Evolutionary conservation across 2,888 invertebrate species (phyloP).

Genomic region (Drosophila affinis): DNA sequence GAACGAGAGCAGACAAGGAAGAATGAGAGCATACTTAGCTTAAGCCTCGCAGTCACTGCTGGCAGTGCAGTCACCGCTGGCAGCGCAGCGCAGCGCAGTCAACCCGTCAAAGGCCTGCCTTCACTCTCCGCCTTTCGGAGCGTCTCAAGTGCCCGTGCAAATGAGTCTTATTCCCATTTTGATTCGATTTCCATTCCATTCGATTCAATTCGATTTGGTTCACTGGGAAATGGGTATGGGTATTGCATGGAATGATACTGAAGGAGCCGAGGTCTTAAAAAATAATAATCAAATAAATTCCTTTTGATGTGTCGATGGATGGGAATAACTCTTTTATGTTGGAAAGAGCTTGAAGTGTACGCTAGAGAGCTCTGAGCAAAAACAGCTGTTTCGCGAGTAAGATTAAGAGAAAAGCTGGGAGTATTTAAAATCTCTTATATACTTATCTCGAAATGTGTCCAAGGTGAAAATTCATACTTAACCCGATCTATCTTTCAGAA

Average conservation of each 20-base stretch:
- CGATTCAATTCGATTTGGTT: slow-evolving; percentile 48
- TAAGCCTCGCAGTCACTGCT: slow-evolving; percentile 7
- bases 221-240: slow-evolving; percentile 32
- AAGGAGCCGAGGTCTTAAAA: slow-evolving; percentile 7
- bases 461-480: no score
- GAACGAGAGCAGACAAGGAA: neutral
- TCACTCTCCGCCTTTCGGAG: slow-evolving; percentile 8
- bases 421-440: no score
- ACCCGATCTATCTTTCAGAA: no score
- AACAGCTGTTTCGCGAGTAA: no score
- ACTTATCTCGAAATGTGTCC: no score
- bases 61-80: slow-evolving; percentile 7
- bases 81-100: slow-evolving; percentile 12
- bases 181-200: slow-evolving; percentile 44
- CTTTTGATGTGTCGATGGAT: slow-evolving; percentile 7
- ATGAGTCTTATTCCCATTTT: slow-evolving; percentile 52
- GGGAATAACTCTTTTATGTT: neutral
- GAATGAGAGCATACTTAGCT: neutral
- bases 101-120: slow-evolving; percentile 31
- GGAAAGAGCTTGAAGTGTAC: no score
- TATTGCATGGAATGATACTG: slow-evolving; percentile 34
- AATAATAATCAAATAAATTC: slow-evolving; percentile 12
- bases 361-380: no score
- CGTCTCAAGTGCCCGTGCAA: slow-evolving; percentile 66
- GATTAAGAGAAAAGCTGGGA: neutral